Percentiles rank a stretch among this genome's conserved stretches.
These are phyloP conservation scores for Gobiocypris rarus DNA, from an alignment of 2,113 vertebrate genomes.

Conservation along the genomic window DNA sequence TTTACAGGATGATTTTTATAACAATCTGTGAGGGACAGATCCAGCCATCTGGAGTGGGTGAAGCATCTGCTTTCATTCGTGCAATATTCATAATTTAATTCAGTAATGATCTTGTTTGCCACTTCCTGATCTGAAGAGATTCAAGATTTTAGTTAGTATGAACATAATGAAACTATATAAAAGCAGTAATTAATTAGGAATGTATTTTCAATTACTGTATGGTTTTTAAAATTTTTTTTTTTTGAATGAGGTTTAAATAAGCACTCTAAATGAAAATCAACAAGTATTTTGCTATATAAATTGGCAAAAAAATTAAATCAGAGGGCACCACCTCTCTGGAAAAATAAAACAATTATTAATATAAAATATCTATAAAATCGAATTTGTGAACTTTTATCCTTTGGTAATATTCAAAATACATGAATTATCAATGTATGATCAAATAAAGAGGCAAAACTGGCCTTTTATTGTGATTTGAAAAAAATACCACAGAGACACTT, in stretches of 20 bases:
- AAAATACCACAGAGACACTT: neutral
- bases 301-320: too few species aligned
- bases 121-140: neutral
- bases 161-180: neutral
- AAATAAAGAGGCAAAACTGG: neutral
- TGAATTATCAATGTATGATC: too few species aligned
- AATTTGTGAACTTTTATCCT: too few species aligned
- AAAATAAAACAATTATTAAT: neutral
- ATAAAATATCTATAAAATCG: too few species aligned
- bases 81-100: slow-evolving; percentile 12
- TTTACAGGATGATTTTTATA: slow-evolving; percentile 16
- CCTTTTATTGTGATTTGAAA: neutral
- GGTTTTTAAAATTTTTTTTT: too few species aligned
- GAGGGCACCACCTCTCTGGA: too few species aligned
- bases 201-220: too few species aligned
- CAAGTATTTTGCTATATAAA: neutral
- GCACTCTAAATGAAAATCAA: neutral
- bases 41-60: neutral
- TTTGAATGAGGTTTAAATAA: neutral
- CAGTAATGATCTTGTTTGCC: neutral
- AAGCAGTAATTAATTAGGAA: neutral
- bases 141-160: neutral
- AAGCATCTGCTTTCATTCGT: neutral
- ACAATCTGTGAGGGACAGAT: slow-evolving; percentile 17
- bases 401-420: neutral